Evolutionary conservation across 2,888 invertebrate species (phyloP).

Genomic region (Dysmachus trigonus): DNA sequence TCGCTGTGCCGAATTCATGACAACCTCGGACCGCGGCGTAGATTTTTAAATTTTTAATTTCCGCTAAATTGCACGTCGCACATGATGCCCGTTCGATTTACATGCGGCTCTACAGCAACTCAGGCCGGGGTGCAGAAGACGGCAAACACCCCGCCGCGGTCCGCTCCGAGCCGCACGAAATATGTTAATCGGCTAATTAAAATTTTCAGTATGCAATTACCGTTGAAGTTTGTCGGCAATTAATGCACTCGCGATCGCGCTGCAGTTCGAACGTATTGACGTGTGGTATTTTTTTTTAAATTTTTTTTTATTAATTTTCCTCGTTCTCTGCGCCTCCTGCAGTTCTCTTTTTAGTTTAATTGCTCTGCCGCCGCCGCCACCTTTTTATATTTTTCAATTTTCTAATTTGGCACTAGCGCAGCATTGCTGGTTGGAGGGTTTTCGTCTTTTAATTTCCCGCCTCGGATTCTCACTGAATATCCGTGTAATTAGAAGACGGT

Average conservation of each 20-base stretch:
- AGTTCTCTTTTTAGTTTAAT: conserved; percentile 15
- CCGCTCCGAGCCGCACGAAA: neutral
- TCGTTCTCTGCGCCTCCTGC: conserved; percentile 6
- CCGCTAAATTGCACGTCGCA: conserved; percentile 3
- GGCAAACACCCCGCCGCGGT: neutral
- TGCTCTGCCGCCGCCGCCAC: neutral
- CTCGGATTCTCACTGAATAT: conserved; percentile 40
- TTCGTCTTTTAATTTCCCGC: conserved; percentile 40
- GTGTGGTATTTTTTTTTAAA: conserved; percentile 11
- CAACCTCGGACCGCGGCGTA: neutral
- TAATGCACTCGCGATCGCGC: conserved; percentile 35
- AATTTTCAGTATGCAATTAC: conserved; percentile 40
- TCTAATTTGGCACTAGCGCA: conserved; percentile 20
- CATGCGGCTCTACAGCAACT: neutral
- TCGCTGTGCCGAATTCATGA: neutral
- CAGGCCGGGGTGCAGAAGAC: neutral
- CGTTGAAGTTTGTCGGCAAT: conserved; percentile 27
- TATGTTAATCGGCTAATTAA: conserved; percentile 39
- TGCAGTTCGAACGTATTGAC: conserved; percentile 31
- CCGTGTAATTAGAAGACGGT: conserved; percentile 41
- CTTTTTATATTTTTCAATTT: conserved; percentile 36
- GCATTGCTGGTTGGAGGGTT: conserved; percentile 32
- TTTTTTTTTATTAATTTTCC: conserved; percentile 2
- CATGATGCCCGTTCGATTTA: conserved; percentile 8
- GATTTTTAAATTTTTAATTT: conserved; percentile 8